Evolutionary conservation across 1,140 invertebrate genomes (phyloP), one percentile per base, ranked within the genome.

Genomic region (Pachypeltis micranthus): DNA sequence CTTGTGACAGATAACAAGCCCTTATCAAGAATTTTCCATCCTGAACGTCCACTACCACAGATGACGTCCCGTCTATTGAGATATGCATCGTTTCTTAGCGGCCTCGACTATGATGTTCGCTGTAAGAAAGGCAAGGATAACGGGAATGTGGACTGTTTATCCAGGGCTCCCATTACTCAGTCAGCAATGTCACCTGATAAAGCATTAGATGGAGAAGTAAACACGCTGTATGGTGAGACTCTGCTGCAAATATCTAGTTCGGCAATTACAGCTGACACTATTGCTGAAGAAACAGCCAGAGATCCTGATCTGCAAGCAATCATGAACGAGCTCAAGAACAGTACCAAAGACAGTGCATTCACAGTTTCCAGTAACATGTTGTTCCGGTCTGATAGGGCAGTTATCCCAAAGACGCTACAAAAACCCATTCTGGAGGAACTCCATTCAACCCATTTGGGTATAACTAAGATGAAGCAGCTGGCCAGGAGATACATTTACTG

Each of bases 81-180:
- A 29, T 76, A 70, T 67, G 69, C 70, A 4, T 61, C 72, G 21
- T 69, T 74, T 60, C 67, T 77, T 55, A 63, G 66, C n/a, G 70
- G 67, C 1, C 75, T 71, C 65, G 61, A 72, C 57, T 77, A 72
- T 63, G 59, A 66, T 25, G 71, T 75, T 25, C 61, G 70, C 63
- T 68, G 72, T 66, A 64, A 70, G 28, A 63, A 64, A n/a, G 60
- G 67, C 25, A 44, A 59, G 44, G 66, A 70, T 27, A 69, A 72
- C 62, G 54, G 14, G 0, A 66, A 69, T 31, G 72, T 69, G 7
- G 73, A 74, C 68, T 69, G 62, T 65, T 74, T n/a, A n/a, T n/a
- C n/a, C n/a, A n/a, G n/a, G n/a, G n/a, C n/a, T n/a, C n/a, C n/a
- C n/a, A n/a, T n/a, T n/a, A n/a, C n/a, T n/a, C n/a, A n/a, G n/a